Conservation (phyloP, 2,797 vertebrate species). For the Sphenopsis melanotis region DNA sequence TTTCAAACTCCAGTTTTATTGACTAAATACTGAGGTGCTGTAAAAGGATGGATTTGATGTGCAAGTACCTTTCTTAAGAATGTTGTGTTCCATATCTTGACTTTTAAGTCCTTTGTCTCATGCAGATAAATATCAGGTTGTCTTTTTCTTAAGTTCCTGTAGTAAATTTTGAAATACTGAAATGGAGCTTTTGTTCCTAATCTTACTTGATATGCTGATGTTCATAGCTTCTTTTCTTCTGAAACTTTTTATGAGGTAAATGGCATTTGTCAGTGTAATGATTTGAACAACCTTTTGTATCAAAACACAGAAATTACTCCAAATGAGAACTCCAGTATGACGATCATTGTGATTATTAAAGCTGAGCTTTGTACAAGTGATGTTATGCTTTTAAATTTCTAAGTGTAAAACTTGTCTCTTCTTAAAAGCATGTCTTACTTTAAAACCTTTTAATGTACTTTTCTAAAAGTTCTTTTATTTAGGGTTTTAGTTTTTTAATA, state of each 20-base stretch:
- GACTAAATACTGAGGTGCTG: background rate
- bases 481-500: background rate
- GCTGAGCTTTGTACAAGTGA: background rate
- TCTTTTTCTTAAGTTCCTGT: background rate
- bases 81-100: background rate
- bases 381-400: background rate
- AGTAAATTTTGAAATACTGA: background rate
- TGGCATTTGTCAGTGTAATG: background rate
- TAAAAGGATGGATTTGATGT: background rate
- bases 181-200: background rate
- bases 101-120: background rate
- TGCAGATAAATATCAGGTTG: background rate
- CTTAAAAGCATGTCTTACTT: background rate
- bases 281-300: background rate
- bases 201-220: background rate
- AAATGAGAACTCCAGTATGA: background rate
- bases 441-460: background rate
- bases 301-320: background rate
- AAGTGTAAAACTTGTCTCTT: background rate
- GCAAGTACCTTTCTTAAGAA: background rate
- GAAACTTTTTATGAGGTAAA: background rate
- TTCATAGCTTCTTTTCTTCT: background rate
- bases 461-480: background rate
- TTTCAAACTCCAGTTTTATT: background rate
- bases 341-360: background rate